phyloP scores from a whole-genome alignment of 92 coral and sea anemone species.

The Parazoanthus darwini region DNA sequence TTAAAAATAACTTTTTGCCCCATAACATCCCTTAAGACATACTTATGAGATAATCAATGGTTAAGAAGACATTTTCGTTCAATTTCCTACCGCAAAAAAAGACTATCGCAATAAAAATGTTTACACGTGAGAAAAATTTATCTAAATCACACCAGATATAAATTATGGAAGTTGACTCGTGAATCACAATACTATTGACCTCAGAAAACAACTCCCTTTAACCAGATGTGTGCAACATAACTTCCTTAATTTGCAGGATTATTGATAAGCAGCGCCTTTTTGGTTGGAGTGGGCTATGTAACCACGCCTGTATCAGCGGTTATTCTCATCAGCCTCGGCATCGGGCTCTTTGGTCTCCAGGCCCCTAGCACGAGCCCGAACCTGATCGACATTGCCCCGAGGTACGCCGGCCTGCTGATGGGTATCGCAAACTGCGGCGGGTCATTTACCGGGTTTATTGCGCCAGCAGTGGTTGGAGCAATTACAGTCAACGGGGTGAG shows the following conservation, averaged over 20 bases:
- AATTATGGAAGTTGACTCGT: too few relatives aligned
- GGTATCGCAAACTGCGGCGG: slow-evolving; percentile 72
- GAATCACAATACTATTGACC: too few relatives aligned
- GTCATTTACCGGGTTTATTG: slow-evolving; percentile 67
- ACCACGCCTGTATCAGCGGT: slow-evolving; percentile 57
- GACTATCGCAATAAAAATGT: too few relatives aligned
- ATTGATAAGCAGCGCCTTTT: slow-evolving; percentile 54
- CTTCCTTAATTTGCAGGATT: slow-evolving; percentile 37
- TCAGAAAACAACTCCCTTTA: too few relatives aligned
- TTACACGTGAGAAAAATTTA: too few relatives aligned
- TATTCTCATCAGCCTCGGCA: slow-evolving; percentile 60
- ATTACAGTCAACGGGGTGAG: slow-evolving; percentile 73
- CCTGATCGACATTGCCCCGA: slow-evolving; percentile 70
- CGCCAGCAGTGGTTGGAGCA: slow-evolving; percentile 71
- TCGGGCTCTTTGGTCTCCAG: slow-evolving; percentile 52
- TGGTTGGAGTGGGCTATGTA: slow-evolving; percentile 60
- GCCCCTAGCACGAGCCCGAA: slow-evolving; percentile 58
- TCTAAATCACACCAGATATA: too few relatives aligned
- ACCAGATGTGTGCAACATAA: not conserved
- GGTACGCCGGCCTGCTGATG: slow-evolving; percentile 76
- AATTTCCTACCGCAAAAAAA: too few relatives aligned
- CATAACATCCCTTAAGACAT: too few relatives aligned
- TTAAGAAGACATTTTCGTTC: too few relatives aligned
- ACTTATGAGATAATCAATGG: too few relatives aligned
- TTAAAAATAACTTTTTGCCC: too few relatives aligned